Conservation (phyloP, 2,797 vertebrate species). For the Carcharodon carcharias region DNA sequence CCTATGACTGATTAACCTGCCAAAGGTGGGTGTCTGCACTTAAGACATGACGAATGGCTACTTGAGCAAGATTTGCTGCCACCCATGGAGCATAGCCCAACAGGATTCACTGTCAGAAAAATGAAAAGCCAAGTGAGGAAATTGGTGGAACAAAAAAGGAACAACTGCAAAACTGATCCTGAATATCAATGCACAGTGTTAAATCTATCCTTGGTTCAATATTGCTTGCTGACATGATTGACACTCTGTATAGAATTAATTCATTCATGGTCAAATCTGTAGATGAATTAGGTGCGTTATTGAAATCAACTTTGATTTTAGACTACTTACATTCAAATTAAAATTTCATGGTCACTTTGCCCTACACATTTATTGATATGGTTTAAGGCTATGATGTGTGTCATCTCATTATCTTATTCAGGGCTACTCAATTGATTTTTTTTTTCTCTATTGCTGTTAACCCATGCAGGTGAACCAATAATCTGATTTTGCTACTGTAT, state of each 20-base stretch:
- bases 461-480: not conserved
- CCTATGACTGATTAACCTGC: not conserved
- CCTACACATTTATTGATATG: not conserved
- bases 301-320: slow-evolving; percentile 15
- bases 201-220: not conserved
- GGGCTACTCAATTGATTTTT: not conserved
- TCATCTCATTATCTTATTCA: not conserved
- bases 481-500: not conserved
- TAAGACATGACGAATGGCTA: not conserved
- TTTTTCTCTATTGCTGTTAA: not conserved
- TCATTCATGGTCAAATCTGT: not conserved
- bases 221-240: not conserved
- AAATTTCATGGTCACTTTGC: slow-evolving; percentile 1
- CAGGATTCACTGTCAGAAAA: not conserved
- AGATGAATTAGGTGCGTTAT: not conserved
- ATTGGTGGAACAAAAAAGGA: not conserved
- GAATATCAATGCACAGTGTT: not conserved
- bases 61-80: not conserved
- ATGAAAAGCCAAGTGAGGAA: not conserved
- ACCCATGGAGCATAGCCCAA: not conserved
- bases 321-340: not conserved
- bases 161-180: not conserved
- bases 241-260: not conserved
- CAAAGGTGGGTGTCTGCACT: not conserved
- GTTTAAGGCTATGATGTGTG: not conserved